Conservation (phyloP, 2,797 vertebrate genomes). For the Percopsis omiscomaycus region DNA sequence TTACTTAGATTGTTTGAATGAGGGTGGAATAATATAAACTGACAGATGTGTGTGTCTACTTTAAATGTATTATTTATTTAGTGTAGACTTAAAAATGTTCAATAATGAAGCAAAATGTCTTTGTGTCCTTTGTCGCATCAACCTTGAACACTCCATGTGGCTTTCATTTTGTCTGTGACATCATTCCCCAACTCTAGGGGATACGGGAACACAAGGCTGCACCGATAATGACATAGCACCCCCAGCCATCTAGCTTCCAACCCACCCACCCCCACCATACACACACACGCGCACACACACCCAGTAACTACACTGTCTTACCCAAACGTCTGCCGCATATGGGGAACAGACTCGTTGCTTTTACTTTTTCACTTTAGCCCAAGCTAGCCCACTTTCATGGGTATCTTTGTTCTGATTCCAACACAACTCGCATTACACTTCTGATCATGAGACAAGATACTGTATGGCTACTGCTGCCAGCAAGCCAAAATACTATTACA, state of each 20-base stretch:
- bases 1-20: conserved; percentile 11
- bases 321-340: conserved; percentile 3
- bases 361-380: conserved; percentile 24
- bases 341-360: conserved; percentile 28
- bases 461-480: conserved; percentile 22
- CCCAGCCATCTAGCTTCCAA: conserved; percentile 20
- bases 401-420: conserved; percentile 41
- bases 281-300: conserved; percentile 2
- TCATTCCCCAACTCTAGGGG: conserved; percentile 38
- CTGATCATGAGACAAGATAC: conserved; percentile 10
- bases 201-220: conserved; percentile 34
- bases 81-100: too few species aligned
- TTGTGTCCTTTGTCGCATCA: conserved; percentile 4
- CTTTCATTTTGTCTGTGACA: conserved; percentile 65
- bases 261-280: not conserved
- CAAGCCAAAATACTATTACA: conserved; percentile 24
- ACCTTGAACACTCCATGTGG: conserved; percentile 54
- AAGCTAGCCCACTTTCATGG: conserved; percentile 15
- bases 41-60: conserved; percentile 1
- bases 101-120: too few species aligned
- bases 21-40: not conserved
- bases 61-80: too few species aligned
- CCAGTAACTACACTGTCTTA: conserved; percentile 20
- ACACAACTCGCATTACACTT: conserved; percentile 33
- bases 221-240: conserved; percentile 49